These are phyloP conservation scores for Creontiades dilutus DNA, from an alignment of 2,888 invertebrate genomes.

Conservation along the genomic window DNA sequence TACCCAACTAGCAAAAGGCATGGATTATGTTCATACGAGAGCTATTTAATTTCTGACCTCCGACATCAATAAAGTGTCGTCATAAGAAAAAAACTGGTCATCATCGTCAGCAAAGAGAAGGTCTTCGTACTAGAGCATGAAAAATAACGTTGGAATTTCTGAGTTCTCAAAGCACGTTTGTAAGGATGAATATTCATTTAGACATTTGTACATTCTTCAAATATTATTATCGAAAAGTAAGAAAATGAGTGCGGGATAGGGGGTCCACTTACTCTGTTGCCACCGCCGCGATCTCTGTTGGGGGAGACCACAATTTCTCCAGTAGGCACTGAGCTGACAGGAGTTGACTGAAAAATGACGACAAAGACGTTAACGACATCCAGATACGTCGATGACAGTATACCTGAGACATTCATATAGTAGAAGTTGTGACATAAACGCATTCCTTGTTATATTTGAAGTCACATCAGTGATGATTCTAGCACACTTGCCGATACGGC, in stretches of 20 bases:
- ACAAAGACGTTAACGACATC: too few relatives aligned
- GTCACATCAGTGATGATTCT: too few relatives aligned
- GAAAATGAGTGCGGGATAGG: not conserved
- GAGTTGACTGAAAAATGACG: slow-evolving; percentile 87
- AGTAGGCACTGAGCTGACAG: slow-evolving; percentile 94
- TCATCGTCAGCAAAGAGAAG: slow-evolving; percentile 65
- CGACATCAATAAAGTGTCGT: slow-evolving; percentile 65
- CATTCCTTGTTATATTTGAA: too few relatives aligned
- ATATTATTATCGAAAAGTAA: not conserved
- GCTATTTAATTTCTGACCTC: slow-evolving; percentile 59
- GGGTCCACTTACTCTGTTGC: slow-evolving; percentile 85
- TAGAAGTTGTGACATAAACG: too few relatives aligned
- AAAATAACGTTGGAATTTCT: slow-evolving; percentile 47
- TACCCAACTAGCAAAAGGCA: not conserved
- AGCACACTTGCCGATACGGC: too few relatives aligned
- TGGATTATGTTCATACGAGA: slow-evolving; percentile 22
- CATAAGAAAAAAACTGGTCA: slow-evolving; percentile 65
- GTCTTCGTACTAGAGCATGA: slow-evolving; percentile 66
- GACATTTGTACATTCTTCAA: not conserved
- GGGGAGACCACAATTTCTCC: slow-evolving; percentile 94
- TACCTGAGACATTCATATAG: too few relatives aligned
- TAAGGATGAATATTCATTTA: not conserved
- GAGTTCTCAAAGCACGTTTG: not conserved
- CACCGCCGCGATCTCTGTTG: slow-evolving; percentile 90
- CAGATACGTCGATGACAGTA: too few relatives aligned